These are phyloP conservation scores for Tholera decimalis DNA, from an alignment of 2,888 invertebrate species.

Conservation along the genomic window DNA sequence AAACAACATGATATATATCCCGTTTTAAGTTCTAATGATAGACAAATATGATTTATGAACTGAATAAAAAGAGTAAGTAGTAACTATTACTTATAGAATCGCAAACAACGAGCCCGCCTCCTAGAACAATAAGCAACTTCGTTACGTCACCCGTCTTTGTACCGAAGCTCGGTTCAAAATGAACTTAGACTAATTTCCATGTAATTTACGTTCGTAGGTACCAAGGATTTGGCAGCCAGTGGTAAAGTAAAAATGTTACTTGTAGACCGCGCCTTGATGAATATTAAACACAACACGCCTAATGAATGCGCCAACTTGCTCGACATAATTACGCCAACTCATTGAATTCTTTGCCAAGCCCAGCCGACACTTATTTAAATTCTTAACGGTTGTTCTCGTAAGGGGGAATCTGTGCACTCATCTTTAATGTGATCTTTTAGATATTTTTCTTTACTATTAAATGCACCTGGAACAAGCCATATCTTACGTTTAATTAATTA, in stretches of 20 bases:
- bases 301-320: constrained; percentile 85
- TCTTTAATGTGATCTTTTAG: constrained; percentile 28
- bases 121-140: constrained; percentile 68
- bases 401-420: constrained; percentile 61
- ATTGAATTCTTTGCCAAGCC: constrained; percentile 84
- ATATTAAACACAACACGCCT: constrained; percentile 84
- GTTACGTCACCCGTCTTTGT: constrained; percentile 68
- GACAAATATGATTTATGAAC: background rate
- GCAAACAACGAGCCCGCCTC: constrained; percentile 38
- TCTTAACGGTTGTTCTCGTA: constrained; percentile 68
- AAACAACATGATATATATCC: too few relatives aligned
- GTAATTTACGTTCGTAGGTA: constrained; percentile 79
- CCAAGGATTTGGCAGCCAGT: constrained; percentile 73
- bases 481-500: constrained; percentile 40
- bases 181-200: constrained; percentile 83
- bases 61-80: constrained; percentile 32
- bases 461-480: constrained; percentile 6
- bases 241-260: constrained; percentile 80
- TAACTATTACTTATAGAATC: constrained; percentile 34
- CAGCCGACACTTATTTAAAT: constrained; percentile 79
- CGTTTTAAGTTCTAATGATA: too few relatives aligned
- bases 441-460: constrained; percentile 26
- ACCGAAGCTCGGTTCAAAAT: constrained; percentile 69
- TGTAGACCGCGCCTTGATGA: constrained; percentile 78
- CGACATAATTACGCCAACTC: constrained; percentile 84